phyloP scores from a whole-genome alignment of 2,888 invertebrate genomes.

The Caradrina clavipalpis region DNA sequence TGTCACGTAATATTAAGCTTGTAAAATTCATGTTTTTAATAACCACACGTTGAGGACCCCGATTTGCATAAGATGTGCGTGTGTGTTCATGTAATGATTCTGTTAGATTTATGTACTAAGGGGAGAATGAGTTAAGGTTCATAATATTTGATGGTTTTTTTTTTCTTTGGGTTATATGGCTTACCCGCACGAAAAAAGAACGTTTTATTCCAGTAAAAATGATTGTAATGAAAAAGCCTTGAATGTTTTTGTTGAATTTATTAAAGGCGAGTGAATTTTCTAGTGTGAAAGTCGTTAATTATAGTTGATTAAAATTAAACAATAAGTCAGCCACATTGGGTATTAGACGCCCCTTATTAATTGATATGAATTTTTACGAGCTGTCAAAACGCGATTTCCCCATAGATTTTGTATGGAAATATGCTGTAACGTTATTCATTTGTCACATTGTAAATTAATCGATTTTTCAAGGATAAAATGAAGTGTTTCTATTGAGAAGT shows the following conservation, averaged over 20 bases:
- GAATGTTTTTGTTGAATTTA: background rate
- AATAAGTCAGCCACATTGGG: background rate
- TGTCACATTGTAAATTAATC: no score
- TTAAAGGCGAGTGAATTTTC: background rate
- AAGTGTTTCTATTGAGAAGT: no score
- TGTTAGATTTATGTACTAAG: slow-evolving; percentile 34
- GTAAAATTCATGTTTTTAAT: slow-evolving; percentile 69
- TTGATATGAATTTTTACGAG: no score
- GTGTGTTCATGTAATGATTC: slow-evolving; percentile 34
- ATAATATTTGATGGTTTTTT: slow-evolving; percentile 1
- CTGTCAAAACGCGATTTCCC: no score
- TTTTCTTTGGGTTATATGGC: slow-evolving; percentile 6
- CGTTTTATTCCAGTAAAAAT: background rate
- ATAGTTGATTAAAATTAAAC: background rate
- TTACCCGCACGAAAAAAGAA: background rate
- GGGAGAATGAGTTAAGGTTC: slow-evolving; percentile 18
- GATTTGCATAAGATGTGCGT: slow-evolving; percentile 61
- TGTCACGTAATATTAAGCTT: slow-evolving; percentile 65
- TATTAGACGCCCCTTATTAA: no score
- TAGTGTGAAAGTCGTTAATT: background rate
- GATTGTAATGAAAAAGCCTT: background rate
- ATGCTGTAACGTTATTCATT: no score
- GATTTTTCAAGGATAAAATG: no score
- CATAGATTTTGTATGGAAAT: no score
- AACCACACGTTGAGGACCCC: slow-evolving; percentile 52